Base-by-base conservation (phyloP, 2,888 invertebrate species). In the Amiota minor region DNA sequence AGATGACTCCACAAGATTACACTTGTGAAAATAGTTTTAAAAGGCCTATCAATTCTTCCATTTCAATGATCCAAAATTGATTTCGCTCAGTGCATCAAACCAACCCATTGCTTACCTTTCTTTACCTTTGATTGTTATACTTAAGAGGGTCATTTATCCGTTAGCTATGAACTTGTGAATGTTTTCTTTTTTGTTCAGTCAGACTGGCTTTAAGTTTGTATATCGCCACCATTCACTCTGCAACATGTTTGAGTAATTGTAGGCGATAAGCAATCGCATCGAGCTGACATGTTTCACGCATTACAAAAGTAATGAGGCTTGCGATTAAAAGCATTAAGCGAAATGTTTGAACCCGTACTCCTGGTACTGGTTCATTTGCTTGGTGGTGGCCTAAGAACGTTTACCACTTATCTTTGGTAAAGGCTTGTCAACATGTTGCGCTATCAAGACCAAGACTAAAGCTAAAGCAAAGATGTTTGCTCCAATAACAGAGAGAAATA, bases 261-360 rank as follows among this genome's bases (percentile, higher is more conserved):
- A 79, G 76, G 78, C 80, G 86, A 86, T 86, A 86, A 86, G 86
- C 81, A 83, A 87, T 87, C 86, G 81, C 80, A 80, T 79, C 78
- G 81, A 81, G 81, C 87, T 87, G 86, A 86, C 86, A 87, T 87
- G 85, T 86, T 87, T 87, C 84, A 81, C 83, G 86, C 87, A 86
- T 87, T 85, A 85, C 81, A 84, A 86, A 85, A 84, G 79, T 81
- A 79, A 75, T 79, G 78, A 77, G 78, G 68, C 50, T 68, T 56
- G 64, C 75, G 69, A 73, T 77, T 77, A 76, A 76, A 77, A 50
- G 74, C 78, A 78, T 77, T 77, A 76, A 73, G 73, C 49, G 18
- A 62, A 50, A 53, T 47, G 53, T 12, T 35, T 35, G 35, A 35
- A 46, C 45, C 45, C 46, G 18, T 20, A 59, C 56, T 59, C 20